Base-by-base conservation (phyloP, 2,113 vertebrate species). In the Ellobius talpinus region DNA sequence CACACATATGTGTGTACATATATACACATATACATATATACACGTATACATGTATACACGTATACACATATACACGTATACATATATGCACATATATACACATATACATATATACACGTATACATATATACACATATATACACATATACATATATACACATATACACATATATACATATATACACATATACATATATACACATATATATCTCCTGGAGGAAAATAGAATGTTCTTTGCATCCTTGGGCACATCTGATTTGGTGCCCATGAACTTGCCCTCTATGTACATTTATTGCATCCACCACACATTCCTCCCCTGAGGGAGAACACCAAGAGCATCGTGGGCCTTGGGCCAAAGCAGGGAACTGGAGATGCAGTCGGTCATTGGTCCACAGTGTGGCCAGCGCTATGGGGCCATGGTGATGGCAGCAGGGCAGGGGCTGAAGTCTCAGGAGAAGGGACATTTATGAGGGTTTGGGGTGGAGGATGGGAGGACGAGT, bases 211-310 rank as follows among this genome's bases (percentile, higher is more conserved):
- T 96, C n/a, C 87, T 87, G 45, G 29, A 5, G 24, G 45, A 52
- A 92, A 94, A 42, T 31, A 84, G 72, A 45, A 89, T 76, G 88
- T 42, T 96, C 74, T 96, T 90, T 68, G 70, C 19, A 42, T 61
- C 73, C 47, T 90, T 58, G 24, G 1, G 4, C 58, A 39, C 21
- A n/a, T 81, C 65, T 24, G 9, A 31, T n/a, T 77, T 73, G 77
- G 86, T 52, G 31, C 47, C 42, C 33, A 24, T 4, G 3, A 73
- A 65, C 89, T 93, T 4, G 8, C 58, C n/a, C 12, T 45, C 47
- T 84, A 0, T 4, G 23, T 70, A 33, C 2, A 5, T 79, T 76
- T 88, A 61, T 70, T 76, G 50, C 17, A 23, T 47, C 19, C 0
- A 39, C 52, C 82, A 61, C 42, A 5, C 14, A 39, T 58, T 16